Percentiles rank a stretch among this genome's conserved stretches.
These are phyloP conservation scores for Axis porcinus DNA, from an alignment of 2,113 vertebrate species.

Conservation along the genomic window DNA sequence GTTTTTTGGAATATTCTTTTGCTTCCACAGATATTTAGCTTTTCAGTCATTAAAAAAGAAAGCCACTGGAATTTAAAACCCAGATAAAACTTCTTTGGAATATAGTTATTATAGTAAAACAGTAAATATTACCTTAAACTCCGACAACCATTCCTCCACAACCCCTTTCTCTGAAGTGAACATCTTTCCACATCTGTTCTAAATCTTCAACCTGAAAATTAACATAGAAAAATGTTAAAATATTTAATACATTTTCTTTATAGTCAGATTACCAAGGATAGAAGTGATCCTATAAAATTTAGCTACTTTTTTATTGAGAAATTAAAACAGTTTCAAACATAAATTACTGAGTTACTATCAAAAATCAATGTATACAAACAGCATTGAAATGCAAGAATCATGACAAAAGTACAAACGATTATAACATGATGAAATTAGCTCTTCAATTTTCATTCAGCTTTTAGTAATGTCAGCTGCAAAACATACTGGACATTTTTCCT, in stretches of 20 bases:
- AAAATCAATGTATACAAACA: slow-evolving; percentile 16
- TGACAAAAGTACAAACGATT: slow-evolving; percentile 33
- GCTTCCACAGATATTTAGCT: background rate
- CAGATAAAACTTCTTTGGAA: slow-evolving; percentile 9
- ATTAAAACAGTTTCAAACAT: slow-evolving; percentile 22
- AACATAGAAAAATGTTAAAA: slow-evolving; percentile 52
- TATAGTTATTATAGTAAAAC: background rate
- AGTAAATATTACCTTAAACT: slow-evolving; percentile 91
- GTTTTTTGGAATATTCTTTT: background rate
- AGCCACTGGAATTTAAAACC: slow-evolving; percentile 18
- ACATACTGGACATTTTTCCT: slow-evolving; percentile 32
- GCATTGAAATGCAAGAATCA: background rate
- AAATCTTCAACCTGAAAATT: slow-evolving; percentile 77
- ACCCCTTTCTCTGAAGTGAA: slow-evolving; percentile 94
- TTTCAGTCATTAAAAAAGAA: slow-evolving; percentile 8
- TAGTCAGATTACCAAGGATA: background rate
- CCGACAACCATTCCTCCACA: slow-evolving; percentile 98
- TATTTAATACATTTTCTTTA: slow-evolving; percentile 9
- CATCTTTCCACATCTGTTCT: slow-evolving; percentile 93
- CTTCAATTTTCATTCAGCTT: slow-evolving; percentile 62
- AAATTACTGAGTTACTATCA: slow-evolving; percentile 42
- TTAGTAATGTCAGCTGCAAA: slow-evolving; percentile 55
- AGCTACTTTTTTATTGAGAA: slow-evolving; percentile 26
- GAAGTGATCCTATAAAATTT: background rate
- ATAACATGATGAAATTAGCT: slow-evolving; percentile 24